These are phyloP conservation scores for Gymnocheta viridis DNA, from an alignment of 2,888 invertebrate genomes.

Conservation along the genomic window DNA sequence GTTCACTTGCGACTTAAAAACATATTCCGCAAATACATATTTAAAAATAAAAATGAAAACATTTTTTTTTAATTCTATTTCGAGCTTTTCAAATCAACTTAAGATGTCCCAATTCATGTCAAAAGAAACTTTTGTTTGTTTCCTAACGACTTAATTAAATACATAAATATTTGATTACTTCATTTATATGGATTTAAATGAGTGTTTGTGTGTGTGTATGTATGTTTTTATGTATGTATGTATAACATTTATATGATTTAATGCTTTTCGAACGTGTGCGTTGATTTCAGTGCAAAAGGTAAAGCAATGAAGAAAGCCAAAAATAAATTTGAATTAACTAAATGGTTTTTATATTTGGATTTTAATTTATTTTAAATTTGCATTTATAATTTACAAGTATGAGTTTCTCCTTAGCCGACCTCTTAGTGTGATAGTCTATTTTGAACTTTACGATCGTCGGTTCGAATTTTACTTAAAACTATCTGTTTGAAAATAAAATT, in stretches of 20 bases:
- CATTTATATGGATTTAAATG: too few relatives aligned
- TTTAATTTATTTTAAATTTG: too few relatives aligned
- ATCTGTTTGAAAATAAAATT: too few relatives aligned
- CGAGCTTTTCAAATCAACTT: not conserved
- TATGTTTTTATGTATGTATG: too few relatives aligned
- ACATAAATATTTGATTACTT: slow-evolving; percentile 13
- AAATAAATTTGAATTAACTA: slow-evolving; percentile 30
- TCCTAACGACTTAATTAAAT: slow-evolving; percentile 33
- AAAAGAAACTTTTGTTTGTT: not conserved
- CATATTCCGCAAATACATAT: not conserved
- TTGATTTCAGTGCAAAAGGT: not conserved
- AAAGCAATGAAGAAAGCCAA: not conserved
- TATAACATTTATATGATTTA: not conserved
- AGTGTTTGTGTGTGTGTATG: too few relatives aligned
- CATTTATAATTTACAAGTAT: too few relatives aligned
- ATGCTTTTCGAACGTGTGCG: not conserved
- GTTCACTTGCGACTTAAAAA: not conserved
- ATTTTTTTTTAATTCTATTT: not conserved
- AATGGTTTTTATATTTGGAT: too few relatives aligned
- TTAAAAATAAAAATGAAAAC: not conserved
- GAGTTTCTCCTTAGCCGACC: too few relatives aligned
- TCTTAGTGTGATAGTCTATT: too few relatives aligned
- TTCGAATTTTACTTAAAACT: too few relatives aligned
- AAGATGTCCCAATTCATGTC: not conserved
- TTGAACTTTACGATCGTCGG: too few relatives aligned